These are phyloP conservation scores for Dione juno DNA, from an alignment of 2,888 invertebrate genomes.

Conservation along the genomic window DNA sequence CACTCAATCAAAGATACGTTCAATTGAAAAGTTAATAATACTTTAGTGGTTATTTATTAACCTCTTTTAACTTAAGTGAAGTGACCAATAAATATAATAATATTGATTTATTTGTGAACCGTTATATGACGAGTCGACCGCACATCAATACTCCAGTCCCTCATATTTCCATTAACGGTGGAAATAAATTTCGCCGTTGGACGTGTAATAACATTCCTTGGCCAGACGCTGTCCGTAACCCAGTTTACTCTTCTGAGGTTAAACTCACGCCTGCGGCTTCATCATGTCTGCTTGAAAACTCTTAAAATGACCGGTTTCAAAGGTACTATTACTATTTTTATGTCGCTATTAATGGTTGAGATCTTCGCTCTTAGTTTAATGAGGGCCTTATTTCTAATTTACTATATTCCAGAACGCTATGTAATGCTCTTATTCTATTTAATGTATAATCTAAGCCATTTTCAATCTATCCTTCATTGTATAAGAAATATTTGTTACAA, in stretches of 20 bases:
- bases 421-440: neutral
- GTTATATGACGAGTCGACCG: conserved; percentile 25
- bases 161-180: conserved; percentile 30
- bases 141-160: conserved; percentile 28
- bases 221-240: conserved; percentile 36
- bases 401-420: too few species aligned
- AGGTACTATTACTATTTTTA: conserved; percentile 1
- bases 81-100: conserved; percentile 7
- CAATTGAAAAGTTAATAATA: conserved; percentile 12
- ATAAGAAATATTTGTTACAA: too few species aligned
- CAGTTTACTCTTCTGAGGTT: conserved; percentile 37
- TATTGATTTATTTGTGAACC: conserved; percentile 19
- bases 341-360: neutral
- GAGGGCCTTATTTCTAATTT: neutral
- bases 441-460: neutral
- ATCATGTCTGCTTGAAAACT: conserved; percentile 29
- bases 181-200: conserved; percentile 38
- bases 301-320: conserved; percentile 20
- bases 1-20: neutral
- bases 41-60: conserved; percentile 14
- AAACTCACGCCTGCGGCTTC: conserved; percentile 33
- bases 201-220: conserved; percentile 41
- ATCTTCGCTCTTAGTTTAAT: neutral
- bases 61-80: neutral
- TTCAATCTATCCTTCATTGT: too few species aligned